phyloP scores from a whole-genome alignment of 2,888 invertebrate species.

The Neoascia interrupta region DNA sequence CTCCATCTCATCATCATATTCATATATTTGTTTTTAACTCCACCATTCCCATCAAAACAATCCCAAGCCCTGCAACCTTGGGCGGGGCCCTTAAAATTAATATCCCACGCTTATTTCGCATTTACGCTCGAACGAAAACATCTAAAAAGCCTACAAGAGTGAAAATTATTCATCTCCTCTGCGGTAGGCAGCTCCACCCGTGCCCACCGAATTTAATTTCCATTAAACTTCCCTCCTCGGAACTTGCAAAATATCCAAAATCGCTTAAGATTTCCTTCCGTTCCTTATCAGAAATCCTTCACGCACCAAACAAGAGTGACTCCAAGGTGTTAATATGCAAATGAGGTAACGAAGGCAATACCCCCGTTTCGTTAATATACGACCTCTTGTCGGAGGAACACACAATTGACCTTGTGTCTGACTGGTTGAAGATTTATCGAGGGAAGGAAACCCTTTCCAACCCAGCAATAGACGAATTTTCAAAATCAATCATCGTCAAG shows the following conservation, averaged over 20 bases:
- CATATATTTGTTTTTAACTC: too few relatives aligned
- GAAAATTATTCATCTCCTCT: constrained; percentile 34
- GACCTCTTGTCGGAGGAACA: too few relatives aligned
- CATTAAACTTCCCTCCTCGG: constrained; percentile 40
- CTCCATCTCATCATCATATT: too few relatives aligned
- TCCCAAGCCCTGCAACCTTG: too few relatives aligned
- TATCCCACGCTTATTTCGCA: too few relatives aligned
- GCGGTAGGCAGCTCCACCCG: constrained; percentile 16
- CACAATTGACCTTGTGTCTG: constrained; percentile 32
- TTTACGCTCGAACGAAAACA: too few relatives aligned
- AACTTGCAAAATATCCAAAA: too few relatives aligned
- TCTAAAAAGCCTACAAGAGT: too few relatives aligned
- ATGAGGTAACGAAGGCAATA: too few relatives aligned
- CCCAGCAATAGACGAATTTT: constrained; percentile 38
- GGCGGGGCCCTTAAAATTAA: too few relatives aligned
- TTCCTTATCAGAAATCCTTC: neutral
- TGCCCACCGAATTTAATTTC: constrained; percentile 57
- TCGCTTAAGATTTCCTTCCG: neutral
- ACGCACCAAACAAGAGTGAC: neutral
- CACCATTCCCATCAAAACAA: too few relatives aligned
- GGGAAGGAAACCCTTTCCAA: constrained; percentile 47
- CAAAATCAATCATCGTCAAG: constrained; percentile 56
- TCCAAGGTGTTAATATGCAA: constrained; percentile 59
- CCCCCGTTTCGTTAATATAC: too few relatives aligned
- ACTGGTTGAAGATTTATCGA: neutral